Evolutionary conservation across 2,797 vertebrate genomes (phyloP).

Genomic region (Pampus argenteus): DNA sequence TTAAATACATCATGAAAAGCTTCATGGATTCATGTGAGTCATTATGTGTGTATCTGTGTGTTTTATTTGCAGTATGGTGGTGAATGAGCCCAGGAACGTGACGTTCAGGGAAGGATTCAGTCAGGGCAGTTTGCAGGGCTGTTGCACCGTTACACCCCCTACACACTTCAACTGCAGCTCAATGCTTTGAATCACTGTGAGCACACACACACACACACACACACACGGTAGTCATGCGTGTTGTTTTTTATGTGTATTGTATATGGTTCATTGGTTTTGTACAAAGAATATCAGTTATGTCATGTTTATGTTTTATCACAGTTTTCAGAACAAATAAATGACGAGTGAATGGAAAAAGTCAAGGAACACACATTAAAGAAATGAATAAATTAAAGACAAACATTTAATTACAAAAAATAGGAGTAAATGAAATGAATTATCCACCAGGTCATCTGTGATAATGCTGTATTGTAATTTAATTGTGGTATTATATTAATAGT

Average conservation of each 20-base stretch:
- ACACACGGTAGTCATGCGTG: neutral
- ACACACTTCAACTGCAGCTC: slow-evolving; percentile 73
- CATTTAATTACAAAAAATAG: too few relatives aligned
- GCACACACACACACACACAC: slow-evolving; percentile 7
- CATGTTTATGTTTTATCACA: too few relatives aligned
- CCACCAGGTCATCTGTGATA: too few relatives aligned
- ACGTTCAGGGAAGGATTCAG: slow-evolving; percentile 50
- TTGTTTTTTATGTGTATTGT: neutral
- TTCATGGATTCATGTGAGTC: slow-evolving; percentile 27
- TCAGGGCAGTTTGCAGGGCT: slow-evolving; percentile 49
- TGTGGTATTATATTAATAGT: too few relatives aligned
- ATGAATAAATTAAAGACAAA: too few relatives aligned
- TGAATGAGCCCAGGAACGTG: slow-evolving; percentile 45
- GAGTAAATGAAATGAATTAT: too few relatives aligned
- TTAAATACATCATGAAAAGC: neutral
- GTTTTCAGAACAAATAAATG: too few relatives aligned
- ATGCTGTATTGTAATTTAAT: too few relatives aligned
- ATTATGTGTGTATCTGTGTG: slow-evolving; percentile 12
- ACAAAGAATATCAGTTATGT: too few relatives aligned
- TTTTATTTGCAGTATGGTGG: slow-evolving; percentile 55
- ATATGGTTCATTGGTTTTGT: neutral
- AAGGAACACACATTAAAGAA: too few relatives aligned
- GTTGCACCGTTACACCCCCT: slow-evolving; percentile 55
- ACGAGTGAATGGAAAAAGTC: too few relatives aligned
- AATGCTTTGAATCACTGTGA: slow-evolving; percentile 40